These are phyloP conservation scores for Dioctria rufipes DNA, from an alignment of 2,888 invertebrate genomes.

Conservation along the genomic window DNA sequence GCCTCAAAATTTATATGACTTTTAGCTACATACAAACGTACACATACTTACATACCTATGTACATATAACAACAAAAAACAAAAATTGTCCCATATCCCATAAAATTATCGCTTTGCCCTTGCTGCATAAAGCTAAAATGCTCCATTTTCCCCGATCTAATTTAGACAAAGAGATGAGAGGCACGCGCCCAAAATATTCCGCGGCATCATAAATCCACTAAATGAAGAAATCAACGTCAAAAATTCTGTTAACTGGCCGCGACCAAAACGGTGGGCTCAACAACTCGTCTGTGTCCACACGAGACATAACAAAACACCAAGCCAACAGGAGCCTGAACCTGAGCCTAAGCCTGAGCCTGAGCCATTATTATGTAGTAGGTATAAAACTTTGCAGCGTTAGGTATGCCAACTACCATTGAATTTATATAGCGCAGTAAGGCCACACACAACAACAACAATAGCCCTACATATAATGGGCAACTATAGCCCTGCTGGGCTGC, in stretches of 20 bases:
- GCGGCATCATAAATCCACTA: slow-evolving; percentile 61
- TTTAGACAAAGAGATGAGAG: slow-evolving; percentile 54
- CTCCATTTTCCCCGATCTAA: slow-evolving; percentile 57
- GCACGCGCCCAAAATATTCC: slow-evolving; percentile 54
- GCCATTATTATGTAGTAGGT: background rate
- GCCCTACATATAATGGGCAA: slow-evolving; percentile 45
- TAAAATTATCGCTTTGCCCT: too few relatives aligned
- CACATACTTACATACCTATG: too few relatives aligned
- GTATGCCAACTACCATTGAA: background rate
- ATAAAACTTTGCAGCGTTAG: background rate
- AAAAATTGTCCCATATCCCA: too few relatives aligned
- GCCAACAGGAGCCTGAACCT: background rate
- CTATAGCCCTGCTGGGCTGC: slow-evolving; percentile 39
- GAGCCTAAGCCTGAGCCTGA: background rate
- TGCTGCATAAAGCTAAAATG: background rate
- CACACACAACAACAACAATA: slow-evolving; percentile 35
- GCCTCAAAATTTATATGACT: too few relatives aligned
- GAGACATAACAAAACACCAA: background rate
- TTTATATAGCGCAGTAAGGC: background rate
- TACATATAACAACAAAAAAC: too few relatives aligned
- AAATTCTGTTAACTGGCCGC: slow-evolving; percentile 64
- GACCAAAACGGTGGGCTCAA: slow-evolving; percentile 59
- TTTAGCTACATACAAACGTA: too few relatives aligned
- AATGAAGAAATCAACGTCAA: slow-evolving; percentile 67
- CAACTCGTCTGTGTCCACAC: slow-evolving; percentile 52